phyloP scores from a whole-genome alignment of 1,140 invertebrate species.

The Nasonia vitripennis region DNA sequence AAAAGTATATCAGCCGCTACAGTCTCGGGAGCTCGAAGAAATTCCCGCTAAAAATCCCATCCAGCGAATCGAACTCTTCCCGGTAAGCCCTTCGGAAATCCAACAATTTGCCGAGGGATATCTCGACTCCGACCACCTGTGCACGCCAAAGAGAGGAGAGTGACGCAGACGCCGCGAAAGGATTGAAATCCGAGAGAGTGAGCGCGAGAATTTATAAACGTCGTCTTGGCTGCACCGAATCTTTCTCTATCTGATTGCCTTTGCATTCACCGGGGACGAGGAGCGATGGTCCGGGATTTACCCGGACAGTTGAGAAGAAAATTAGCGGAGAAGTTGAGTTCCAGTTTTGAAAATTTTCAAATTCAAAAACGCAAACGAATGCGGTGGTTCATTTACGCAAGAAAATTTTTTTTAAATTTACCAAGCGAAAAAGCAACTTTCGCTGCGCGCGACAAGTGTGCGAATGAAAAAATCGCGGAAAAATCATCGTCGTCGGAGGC shows the following conservation, averaged over 20 bases:
- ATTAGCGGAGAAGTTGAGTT: neutral
- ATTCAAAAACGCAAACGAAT: too few relatives aligned
- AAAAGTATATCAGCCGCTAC: too few relatives aligned
- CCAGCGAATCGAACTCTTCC: neutral
- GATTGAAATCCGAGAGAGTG: constrained; percentile 1
- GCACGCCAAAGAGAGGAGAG: neutral
- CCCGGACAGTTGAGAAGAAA: neutral
- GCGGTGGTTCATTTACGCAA: neutral
- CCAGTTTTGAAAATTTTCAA: too few relatives aligned
- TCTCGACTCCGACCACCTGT: neutral
- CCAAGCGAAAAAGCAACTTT: neutral
- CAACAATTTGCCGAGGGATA: constrained; percentile 2
- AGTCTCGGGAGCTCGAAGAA: neutral
- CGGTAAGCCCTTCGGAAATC: constrained; percentile 3
- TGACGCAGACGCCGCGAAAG: neutral
- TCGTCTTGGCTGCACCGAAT: neutral
- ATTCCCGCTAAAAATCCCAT: neutral
- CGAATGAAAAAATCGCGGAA: neutral
- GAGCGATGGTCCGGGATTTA: neutral
- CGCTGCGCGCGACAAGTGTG: neutral
- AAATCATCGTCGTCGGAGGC: neutral
- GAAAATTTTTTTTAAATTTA: neutral
- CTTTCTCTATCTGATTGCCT: constrained; percentile 1
- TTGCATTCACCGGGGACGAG: neutral
- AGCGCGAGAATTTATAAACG: neutral